Base-by-base conservation (phyloP, 2,797 vertebrate species). In the Caiman crocodilus region DNA sequence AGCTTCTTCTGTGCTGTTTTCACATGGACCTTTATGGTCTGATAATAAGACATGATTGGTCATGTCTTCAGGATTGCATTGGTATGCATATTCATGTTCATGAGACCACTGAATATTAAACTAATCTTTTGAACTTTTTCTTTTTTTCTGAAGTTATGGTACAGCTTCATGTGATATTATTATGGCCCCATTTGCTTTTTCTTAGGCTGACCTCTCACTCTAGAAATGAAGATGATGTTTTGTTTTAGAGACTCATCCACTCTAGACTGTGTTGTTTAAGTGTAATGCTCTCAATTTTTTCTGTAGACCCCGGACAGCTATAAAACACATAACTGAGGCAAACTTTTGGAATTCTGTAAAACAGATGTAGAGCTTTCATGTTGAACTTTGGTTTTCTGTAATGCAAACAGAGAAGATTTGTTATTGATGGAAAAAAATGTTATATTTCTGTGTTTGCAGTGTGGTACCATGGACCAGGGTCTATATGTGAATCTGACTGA, bases 381-480 rank as follows among this genome's bases (percentile, higher is more conserved):
- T 32, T 77, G 3, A 0, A 3, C 28, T 87, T 88, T 79, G 56
- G 78, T 84, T 75, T 84, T n/a, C 61, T 75, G 6, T 75, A 25
- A 57, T 88, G 15, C 71, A 78, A 82, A 87, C 6, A 77, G 17
- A 61, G 13, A 79, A 85, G 60, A 85, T 76, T 4, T 82, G 1
- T 56, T 77, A 25, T 20, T 89, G 23, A n/a, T 84, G 69, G 17
- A 1, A 6, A 17, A 1, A 84, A 20, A 93, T 1, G 4, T 77
- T 75, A 17, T 8, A 77, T 90, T 71, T 94, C 28, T 95, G 35
- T 83, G 11, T 94, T 96, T 96, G 42, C 95, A 98, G 99, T 99
- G 99, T 6, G 99, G 99, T 94, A 99, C 99, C 57, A 97, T 99
- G 96, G 99, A 99, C 97, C 99, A 99, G 7, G 99, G 99, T 50